phyloP scores from a whole-genome alignment of 53 echinoderm and acorn worm genomes.

The Hippasteria phrygiana region DNA sequence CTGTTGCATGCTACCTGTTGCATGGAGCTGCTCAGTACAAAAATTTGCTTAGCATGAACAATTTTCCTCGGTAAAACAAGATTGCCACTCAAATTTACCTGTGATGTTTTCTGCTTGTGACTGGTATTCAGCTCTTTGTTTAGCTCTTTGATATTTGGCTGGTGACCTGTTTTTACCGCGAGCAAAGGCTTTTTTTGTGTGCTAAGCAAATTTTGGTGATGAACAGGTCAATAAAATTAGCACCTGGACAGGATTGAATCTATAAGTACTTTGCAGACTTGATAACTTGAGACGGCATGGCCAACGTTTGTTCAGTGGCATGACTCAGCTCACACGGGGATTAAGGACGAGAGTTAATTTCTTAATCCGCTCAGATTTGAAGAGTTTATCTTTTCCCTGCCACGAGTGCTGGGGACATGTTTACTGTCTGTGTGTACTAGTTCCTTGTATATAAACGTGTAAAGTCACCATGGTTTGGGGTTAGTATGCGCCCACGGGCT shows the following conservation, averaged over 20 bases:
- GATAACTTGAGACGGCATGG: neutral
- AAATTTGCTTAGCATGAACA: too few relatives aligned
- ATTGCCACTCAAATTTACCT: too few relatives aligned
- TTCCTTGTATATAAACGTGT: neutral
- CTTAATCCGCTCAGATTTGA: slow-evolving; percentile 21
- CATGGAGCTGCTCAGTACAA: too few relatives aligned
- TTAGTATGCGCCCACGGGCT: neutral
- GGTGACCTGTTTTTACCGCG: too few relatives aligned
- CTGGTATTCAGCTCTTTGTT: too few relatives aligned
- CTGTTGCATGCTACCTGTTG: too few relatives aligned
- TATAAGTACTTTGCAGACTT: neutral
- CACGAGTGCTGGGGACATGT: neutral
- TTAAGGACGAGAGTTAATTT: slow-evolving; percentile 21
- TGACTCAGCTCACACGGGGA: slow-evolving; percentile 14
- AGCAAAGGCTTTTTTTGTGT: too few relatives aligned
- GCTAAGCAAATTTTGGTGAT: too few relatives aligned
- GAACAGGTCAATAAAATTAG: too few relatives aligned
- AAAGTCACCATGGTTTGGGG: neutral
- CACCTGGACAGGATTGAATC: neutral
- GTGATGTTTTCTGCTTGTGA: too few relatives aligned
- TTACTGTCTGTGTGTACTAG: neutral
- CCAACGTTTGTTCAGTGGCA: neutral
- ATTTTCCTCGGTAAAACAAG: too few relatives aligned
- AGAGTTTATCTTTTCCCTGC: neutral
- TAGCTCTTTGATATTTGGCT: too few relatives aligned